Conservation (phyloP, 2,888 invertebrate genomes). For the Pollenia amentaria region DNA sequence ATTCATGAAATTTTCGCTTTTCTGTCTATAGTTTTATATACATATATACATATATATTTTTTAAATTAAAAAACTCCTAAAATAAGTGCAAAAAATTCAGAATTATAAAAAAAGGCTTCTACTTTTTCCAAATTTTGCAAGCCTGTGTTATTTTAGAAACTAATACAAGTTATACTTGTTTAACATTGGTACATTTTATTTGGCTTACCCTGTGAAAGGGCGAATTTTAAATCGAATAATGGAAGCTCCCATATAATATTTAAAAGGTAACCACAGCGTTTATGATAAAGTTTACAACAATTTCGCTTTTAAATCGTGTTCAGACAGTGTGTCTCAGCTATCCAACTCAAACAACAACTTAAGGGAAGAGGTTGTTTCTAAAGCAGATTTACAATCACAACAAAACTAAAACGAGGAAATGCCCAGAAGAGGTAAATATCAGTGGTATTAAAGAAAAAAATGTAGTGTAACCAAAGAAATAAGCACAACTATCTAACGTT, state of each 20-base stretch:
- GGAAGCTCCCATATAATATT: constrained; percentile 40
- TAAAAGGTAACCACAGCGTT: constrained; percentile 35
- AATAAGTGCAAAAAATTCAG: too few species aligned
- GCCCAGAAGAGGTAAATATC: background rate
- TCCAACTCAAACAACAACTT: constrained; percentile 24
- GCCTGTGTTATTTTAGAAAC: too few species aligned
- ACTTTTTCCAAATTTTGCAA: too few species aligned
- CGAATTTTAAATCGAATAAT: background rate
- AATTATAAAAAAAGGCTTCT: too few species aligned
- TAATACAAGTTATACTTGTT: too few species aligned
- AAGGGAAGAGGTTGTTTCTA: constrained; percentile 7
- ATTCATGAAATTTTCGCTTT: too few species aligned
- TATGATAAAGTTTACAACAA: constrained; percentile 33
- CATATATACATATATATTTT: too few species aligned
- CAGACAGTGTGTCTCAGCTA: constrained; percentile 63
- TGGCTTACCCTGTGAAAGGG: too few species aligned
- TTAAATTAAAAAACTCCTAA: too few species aligned
- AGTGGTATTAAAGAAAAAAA: background rate
- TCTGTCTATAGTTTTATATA: too few species aligned
- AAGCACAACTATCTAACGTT: constrained; percentile 65
- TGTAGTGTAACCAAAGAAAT: constrained; percentile 44
- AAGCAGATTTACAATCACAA: background rate
- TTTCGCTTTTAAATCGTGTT: constrained; percentile 68
- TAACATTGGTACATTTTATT: too few species aligned
- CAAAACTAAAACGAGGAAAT: constrained; percentile 22